A percentile compares a stretch with the other conserved stretches of the same genome.
Conservation (phyloP, 2,888 invertebrate genomes). For the Meliscaeva auricollis region DNA sequence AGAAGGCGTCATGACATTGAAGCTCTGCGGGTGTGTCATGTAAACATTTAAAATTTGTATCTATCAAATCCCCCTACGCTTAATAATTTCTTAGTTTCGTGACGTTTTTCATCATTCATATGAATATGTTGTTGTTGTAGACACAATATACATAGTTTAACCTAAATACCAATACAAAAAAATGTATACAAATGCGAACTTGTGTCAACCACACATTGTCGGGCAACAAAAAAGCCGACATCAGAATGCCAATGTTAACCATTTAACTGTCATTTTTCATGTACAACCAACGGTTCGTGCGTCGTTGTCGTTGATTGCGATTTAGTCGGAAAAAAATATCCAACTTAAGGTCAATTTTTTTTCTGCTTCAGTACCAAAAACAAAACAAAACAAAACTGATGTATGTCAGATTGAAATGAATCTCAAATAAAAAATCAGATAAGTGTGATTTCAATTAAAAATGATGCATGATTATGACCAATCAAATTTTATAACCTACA, state of each 20-base stretch:
- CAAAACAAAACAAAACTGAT: not conserved
- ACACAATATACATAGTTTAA: constrained; percentile 38
- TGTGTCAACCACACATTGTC: constrained; percentile 30
- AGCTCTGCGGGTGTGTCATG: constrained; percentile 10
- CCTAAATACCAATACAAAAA: constrained; percentile 25
- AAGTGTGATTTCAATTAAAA: constrained; percentile 48
- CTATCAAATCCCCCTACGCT: too few relatives aligned
- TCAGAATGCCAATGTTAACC: constrained; percentile 16
- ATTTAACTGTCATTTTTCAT: not conserved
- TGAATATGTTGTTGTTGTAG: constrained; percentile 15
- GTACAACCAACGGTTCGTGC: not conserved
- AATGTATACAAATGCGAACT: constrained; percentile 23
- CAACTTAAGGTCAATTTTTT: constrained; percentile 14
- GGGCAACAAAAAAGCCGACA: constrained; percentile 12
- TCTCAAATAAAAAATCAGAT: constrained; percentile 33
- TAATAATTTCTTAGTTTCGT: not conserved
- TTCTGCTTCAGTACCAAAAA: not conserved
- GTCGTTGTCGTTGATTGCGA: constrained; percentile 5
- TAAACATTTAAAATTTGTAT: not conserved
- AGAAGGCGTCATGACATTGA: constrained; percentile 31
- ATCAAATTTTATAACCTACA: constrained; percentile 47
- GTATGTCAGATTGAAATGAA: not conserved
- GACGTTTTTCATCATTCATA: constrained; percentile 19
- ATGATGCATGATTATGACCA: constrained; percentile 45
- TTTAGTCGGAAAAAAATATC: constrained; percentile 15